Evolutionary conservation across 1,140 invertebrate species (phyloP).

Genomic region (Pogonus chalceus): DNA sequence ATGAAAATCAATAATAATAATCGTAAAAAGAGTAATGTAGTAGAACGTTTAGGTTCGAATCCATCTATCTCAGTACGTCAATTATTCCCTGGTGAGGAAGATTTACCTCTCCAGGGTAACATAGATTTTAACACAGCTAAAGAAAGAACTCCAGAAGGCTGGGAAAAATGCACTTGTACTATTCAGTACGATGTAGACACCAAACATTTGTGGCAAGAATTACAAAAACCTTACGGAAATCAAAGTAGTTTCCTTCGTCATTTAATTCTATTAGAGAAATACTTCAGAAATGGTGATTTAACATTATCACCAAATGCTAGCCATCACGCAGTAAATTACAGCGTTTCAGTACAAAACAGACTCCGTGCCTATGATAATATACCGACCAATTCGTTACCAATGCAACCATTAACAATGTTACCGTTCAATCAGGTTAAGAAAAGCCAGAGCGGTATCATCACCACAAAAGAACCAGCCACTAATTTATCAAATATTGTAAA

Average conservation of each 20-base stretch:
- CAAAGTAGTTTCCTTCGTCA: conserved; percentile 73
- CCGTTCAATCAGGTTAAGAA: conserved; percentile 26
- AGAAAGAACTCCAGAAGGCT: conserved; percentile 58
- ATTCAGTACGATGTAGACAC: conserved; percentile 75
- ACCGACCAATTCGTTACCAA: conserved; percentile 27
- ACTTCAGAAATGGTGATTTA: conserved; percentile 64
- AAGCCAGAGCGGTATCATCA: conserved; percentile 22
- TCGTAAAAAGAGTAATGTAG: conserved; percentile 23
- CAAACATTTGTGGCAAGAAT: conserved; percentile 64
- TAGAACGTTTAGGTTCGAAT: conserved; percentile 51
- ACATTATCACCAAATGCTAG: conserved; percentile 60
- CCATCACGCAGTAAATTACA: conserved; percentile 62
- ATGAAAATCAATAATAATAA: conserved; percentile 21
- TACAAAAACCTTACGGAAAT: conserved; percentile 75
- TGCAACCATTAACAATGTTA: conserved; percentile 28
- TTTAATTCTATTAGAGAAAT: conserved; percentile 69
- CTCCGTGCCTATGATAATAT: conserved; percentile 61
- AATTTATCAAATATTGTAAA: conserved; percentile 12
- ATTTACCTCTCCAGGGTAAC: conserved; percentile 63
- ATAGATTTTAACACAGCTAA: conserved; percentile 58
- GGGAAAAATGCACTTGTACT: conserved; percentile 66
- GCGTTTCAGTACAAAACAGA: conserved; percentile 66
- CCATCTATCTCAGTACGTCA: conserved; percentile 70
- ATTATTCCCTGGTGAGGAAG: conserved; percentile 67
- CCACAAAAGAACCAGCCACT: conserved; percentile 13